Evolutionary conservation across 2,797 vertebrate genomes (phyloP).

Genomic region (Argya squamiceps): DNA sequence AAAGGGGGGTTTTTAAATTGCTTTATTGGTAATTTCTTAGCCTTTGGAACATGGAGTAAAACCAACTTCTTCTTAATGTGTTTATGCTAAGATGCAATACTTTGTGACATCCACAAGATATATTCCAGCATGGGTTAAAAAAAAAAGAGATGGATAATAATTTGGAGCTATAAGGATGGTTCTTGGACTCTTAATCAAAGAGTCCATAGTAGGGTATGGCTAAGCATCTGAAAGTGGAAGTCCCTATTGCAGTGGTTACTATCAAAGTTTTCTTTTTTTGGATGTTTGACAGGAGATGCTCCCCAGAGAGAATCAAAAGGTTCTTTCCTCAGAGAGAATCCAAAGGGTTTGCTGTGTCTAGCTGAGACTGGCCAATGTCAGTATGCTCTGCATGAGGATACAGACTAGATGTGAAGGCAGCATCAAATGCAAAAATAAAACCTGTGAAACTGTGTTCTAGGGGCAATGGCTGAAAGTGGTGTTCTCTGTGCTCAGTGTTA

Average conservation of each 20-base stretch:
- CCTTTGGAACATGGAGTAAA: neutral
- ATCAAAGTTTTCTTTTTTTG: neutral
- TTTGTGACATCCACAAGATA: neutral
- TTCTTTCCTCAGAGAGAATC: neutral
- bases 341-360: neutral
- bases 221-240: neutral
- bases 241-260: neutral
- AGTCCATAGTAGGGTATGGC: neutral
- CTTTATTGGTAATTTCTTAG: neutral
- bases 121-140: neutral
- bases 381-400: neutral
- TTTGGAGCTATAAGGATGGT: neutral
- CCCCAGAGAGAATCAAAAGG: neutral
- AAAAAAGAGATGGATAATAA: neutral
- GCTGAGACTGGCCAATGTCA: neutral
- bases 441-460: neutral
- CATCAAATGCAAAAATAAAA: neutral
- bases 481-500: rapidly evolving
- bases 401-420: neutral
- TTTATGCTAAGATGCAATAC: neutral
- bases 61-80: rapidly evolving
- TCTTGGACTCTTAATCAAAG: neutral
- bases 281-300: neutral
- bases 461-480: neutral
- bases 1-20: neutral